Percentiles rank a stretch among this genome's conserved stretches.
Evolutionary conservation across 1,140 invertebrate species (phyloP).

Genomic region (Ceratina calcarata): DNA sequence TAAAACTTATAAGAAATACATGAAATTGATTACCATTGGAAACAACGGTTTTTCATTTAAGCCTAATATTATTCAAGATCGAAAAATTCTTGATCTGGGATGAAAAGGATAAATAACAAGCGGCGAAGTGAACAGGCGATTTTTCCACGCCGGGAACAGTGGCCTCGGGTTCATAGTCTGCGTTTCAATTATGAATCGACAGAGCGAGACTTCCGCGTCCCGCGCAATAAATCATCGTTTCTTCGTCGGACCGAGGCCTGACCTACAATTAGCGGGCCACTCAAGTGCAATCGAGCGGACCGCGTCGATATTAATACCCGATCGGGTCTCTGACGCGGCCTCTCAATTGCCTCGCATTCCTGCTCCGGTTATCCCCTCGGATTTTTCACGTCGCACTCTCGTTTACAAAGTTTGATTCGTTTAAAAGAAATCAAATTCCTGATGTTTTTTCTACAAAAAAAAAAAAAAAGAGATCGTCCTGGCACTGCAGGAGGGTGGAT

Average conservation of each 20-base stretch:
- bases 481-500: background rate
- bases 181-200: constrained; percentile 11
- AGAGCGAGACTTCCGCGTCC: background rate
- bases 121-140: too few relatives aligned
- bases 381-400: background rate
- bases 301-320: constrained; percentile 25
- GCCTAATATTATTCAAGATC: too few relatives aligned
- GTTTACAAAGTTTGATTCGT: background rate
- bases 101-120: too few relatives aligned
- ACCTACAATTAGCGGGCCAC: constrained; percentile 19
- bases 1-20: too few relatives aligned
- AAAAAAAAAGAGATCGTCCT: background rate
- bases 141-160: too few relatives aligned
- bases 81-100: too few relatives aligned
- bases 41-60: too few relatives aligned
- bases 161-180: background rate
- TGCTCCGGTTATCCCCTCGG: background rate
- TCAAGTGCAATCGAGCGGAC: constrained; percentile 14
- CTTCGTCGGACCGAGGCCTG: constrained; percentile 1
- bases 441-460: background rate
- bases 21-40: too few relatives aligned
- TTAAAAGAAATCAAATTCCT: background rate
- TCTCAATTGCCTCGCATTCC: constrained; percentile 1
- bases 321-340: background rate
- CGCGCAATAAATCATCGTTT: constrained; percentile 10